A percentile compares a stretch with the other conserved stretches of the same genome.
These are phyloP conservation scores for Petaurus breviceps DNA, from an alignment of 2,113 vertebrate genomes.

Conservation along the genomic window DNA sequence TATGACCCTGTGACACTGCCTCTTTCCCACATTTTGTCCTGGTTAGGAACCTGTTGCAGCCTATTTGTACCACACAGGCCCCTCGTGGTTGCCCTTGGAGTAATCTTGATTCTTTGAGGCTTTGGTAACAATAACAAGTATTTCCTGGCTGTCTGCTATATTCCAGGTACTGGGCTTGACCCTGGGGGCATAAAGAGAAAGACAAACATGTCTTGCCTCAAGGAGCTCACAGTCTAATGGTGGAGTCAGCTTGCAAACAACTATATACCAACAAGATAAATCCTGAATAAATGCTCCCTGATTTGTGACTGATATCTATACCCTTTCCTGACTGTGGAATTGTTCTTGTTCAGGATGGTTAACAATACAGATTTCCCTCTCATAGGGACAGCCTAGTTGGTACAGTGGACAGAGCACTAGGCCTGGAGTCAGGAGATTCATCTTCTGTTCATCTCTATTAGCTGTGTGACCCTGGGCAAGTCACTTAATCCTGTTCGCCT, in stretches of 20 bases:
- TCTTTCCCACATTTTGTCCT: not conserved
- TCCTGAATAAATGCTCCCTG: not conserved
- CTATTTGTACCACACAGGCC: not conserved
- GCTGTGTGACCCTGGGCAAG: not conserved
- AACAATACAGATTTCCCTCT: not conserved
- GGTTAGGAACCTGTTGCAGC: not conserved
- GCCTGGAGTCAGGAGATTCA: not conserved
- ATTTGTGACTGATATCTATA: not conserved
- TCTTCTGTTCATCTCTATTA: not conserved
- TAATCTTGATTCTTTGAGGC: not conserved
- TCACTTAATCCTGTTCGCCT: not conserved
- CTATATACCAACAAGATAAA: not conserved
- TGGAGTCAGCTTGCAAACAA: not conserved
- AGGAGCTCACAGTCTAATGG: not conserved
- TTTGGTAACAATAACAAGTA: not conserved
- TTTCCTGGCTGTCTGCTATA: not conserved
- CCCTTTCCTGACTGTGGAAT: not conserved
- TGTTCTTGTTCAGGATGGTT: not conserved
- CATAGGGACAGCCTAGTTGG: not conserved
- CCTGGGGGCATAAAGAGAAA: not conserved
- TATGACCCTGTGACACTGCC: not conserved
- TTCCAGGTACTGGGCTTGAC: not conserved
- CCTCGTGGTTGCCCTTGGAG: not conserved
- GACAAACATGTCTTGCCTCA: not conserved
- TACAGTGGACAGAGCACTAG: too few relatives aligned